Conservation (phyloP, 2,888 invertebrate genomes). For the Epistrophe grossulariae region DNA sequence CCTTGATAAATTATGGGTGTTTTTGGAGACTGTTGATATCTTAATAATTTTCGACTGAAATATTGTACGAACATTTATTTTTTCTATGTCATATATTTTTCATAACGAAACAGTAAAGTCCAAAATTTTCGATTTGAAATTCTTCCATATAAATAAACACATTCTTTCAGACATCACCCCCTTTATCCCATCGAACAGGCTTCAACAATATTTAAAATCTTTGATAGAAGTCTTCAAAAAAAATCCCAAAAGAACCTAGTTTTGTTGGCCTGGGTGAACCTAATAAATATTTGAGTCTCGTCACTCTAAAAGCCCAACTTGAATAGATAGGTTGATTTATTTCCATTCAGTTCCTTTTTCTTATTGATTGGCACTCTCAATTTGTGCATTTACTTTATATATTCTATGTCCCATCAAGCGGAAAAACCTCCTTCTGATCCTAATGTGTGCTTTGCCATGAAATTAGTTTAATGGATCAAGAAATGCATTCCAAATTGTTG, state of each 20-base stretch:
- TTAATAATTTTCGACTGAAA: no score
- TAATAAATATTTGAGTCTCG: background rate
- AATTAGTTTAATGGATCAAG: conserved; percentile 75
- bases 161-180: background rate
- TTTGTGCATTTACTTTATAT: conserved; percentile 39
- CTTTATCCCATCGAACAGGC: background rate
- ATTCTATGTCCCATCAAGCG: conserved; percentile 20
- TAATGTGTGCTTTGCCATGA: conserved; percentile 55
- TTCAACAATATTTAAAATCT: background rate
- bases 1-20: no score
- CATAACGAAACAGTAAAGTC: no score
- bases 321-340: background rate
- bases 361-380: conserved; percentile 38
- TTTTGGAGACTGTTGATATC: no score
- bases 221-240: background rate
- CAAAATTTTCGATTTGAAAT: no score
- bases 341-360: background rate
- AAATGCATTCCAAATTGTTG: conserved; percentile 74
- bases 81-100: no score
- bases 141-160: background rate
- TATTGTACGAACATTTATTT: no score
- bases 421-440: conserved; percentile 51
- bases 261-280: background rate
- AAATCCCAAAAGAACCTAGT: no score
- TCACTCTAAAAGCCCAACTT: background rate